These are phyloP conservation scores for Orycteropus afer DNA, from an alignment of 2,113 vertebrate genomes.

Conservation along the genomic window DNA sequence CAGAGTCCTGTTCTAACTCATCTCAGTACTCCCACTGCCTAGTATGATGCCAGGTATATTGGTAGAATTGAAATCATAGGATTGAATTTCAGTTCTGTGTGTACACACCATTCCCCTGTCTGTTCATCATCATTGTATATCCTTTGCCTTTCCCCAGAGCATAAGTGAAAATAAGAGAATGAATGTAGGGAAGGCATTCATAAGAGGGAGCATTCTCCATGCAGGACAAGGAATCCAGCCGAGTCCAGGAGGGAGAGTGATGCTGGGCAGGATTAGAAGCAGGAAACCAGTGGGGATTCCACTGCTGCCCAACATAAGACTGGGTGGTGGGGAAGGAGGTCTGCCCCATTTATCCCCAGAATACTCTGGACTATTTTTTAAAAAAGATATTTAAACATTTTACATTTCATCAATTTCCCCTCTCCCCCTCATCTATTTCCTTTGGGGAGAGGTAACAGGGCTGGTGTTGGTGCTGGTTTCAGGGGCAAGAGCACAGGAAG, in stretches of 20 bases:
- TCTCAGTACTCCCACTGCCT: neutral
- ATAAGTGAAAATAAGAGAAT: neutral
- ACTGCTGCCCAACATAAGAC: neutral
- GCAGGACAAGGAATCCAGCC: neutral
- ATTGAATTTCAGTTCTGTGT: neutral
- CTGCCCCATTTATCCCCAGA: neutral
- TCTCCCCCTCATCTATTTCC: neutral
- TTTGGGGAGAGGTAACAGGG: neutral
- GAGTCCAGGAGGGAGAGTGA: neutral
- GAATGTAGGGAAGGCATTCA: neutral
- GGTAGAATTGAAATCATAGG: neutral
- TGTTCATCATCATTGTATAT: neutral
- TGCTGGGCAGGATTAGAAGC: neutral
- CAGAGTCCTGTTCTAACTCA: neutral
- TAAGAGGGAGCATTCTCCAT: neutral
- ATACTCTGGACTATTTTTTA: neutral
- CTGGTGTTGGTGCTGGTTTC: neutral
- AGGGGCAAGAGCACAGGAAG: neutral
- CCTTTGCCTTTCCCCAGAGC: neutral
- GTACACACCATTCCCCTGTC: neutral
- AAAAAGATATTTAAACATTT: neutral
- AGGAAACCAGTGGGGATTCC: neutral
- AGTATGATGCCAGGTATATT: neutral
- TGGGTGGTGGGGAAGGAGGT: neutral
- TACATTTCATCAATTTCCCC: neutral